These are phyloP conservation scores for Coremacera marginata DNA, from an alignment of 2,888 invertebrate genomes.

Conservation along the genomic window DNA sequence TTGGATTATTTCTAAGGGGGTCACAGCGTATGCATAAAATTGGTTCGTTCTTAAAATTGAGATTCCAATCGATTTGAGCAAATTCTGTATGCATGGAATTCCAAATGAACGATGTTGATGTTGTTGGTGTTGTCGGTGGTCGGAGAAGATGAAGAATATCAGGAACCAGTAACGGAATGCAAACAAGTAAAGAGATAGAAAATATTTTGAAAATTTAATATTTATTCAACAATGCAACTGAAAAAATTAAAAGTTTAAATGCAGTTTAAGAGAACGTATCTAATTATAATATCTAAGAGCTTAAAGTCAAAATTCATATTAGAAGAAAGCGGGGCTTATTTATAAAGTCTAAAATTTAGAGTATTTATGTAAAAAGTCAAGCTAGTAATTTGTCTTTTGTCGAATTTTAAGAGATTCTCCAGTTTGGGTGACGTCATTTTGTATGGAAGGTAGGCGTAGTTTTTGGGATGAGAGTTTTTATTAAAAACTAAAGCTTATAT, in stretches of 20 bases:
- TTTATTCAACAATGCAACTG: constrained; percentile 8
- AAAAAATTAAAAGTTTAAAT: not conserved
- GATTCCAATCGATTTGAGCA: constrained; percentile 63
- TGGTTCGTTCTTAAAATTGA: constrained; percentile 66
- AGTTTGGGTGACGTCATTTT: too few relatives aligned
- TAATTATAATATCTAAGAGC: not conserved
- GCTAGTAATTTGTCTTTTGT: too few relatives aligned
- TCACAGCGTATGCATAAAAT: constrained; percentile 68
- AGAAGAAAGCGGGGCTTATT: too few relatives aligned
- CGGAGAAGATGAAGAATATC: not conserved
- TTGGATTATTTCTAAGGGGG: constrained; percentile 66
- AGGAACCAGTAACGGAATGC: constrained; percentile 1
- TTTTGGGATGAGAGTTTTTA: too few relatives aligned
- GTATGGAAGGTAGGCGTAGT: too few relatives aligned
- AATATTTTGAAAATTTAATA: not conserved
- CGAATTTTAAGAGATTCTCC: too few relatives aligned
- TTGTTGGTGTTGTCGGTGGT: constrained; percentile 16
- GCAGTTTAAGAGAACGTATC: not conserved
- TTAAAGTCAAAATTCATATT: too few relatives aligned
- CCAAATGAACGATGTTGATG: constrained; percentile 28
- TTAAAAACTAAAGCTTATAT: too few relatives aligned
- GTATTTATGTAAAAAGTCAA: too few relatives aligned
- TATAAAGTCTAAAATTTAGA: too few relatives aligned
- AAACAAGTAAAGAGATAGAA: constrained; percentile 1
- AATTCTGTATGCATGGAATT: constrained; percentile 52